Base-by-base conservation (phyloP, 2,888 invertebrate genomes). In the Lasioglossum zephyrum region DNA sequence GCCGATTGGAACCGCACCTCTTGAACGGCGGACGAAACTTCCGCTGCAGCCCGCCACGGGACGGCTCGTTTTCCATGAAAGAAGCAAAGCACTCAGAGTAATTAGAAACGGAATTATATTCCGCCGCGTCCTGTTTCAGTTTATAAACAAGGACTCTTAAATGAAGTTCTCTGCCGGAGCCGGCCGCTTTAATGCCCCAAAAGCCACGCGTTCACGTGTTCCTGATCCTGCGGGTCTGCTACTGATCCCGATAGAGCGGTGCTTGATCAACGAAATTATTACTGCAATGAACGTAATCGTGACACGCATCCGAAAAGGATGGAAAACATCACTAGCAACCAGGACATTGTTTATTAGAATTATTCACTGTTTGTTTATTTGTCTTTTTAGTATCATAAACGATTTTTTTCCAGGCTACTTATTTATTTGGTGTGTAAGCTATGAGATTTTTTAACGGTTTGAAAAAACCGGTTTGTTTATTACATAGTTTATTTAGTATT, bases 101-200 rank as follows among this genome's bases (percentile, higher is more conserved):
- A 94, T 94, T 94, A 94, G 94, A 94, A 93, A 92, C 92, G 92
- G 92, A 94, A 93, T 93, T 94, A 93, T 94, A 94, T 93, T 93
- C 93, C 90, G 90, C 91, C 93, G 93, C 92, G 92, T 93, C 93
- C 93, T 93, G 93, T 94, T 94, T 94, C 93, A 93, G 93, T 94
- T 93, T 94, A 93, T 93, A 94, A 94, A 94, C 94, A 94, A 94
- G 93, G 92, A 94, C 93, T 92, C 92, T 93, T 94, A 93, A 94
- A 94, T 92, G 92, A 94, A 94, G 93, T 93, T 93, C 89, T 90
- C 90, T 85, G 89, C 73, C 86, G 69, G 72, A 89, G 85, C 78
- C 57, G 84, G 85, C 63, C 91, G 88, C 79, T 91, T 92, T 91
- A 91, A 89, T 90, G 87, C 87, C 86, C 85, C 85, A 84, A 87